Base-by-base conservation (phyloP, 1,140 invertebrate species). In the Andricus grossulariae region DNA sequence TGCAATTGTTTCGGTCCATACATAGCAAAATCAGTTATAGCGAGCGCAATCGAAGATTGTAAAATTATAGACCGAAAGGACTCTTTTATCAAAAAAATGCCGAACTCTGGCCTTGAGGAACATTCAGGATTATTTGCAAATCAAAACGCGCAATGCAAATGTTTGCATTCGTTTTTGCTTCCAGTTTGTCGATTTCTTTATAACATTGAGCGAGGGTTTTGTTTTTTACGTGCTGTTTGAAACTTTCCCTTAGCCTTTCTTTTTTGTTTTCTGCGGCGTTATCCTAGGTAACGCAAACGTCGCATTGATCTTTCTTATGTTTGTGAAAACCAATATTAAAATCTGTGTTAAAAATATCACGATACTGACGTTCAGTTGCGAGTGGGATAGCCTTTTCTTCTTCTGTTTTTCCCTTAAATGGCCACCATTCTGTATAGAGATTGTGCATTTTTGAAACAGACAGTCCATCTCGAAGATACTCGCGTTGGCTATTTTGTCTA, bases 251-350 rank as follows among this genome's bases (percentile, higher is more conserved):
- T 19, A 57, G 13, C 11, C 12, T 19, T 10, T 21, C 2, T 12
- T 57, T 57, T 8, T 57, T 21, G 10, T 3, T 21, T 21, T 57
- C 54, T 10, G 54, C 25, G 8, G 54, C 54, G 25, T 57, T 21
- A 6, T 57, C 18, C 54, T 11, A 57, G 2, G 54, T 57, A 4
- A 57, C 54, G n/a, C 54, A 57, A 21, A 7, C 18, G 25, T 57
- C 18, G 19, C 54, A 57, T 57, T 57, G 18, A 11, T 57, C 54
- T 21, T 57, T 57, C 13, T 57, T 57, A 11, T 18, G 10, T 25
- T 57, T 57, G 13, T 57, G 18, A 25, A 57, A 57, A 3, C 54
- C 54, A 11, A 57, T 57, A 57, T 57, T 57, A 21, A 57, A 57
- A 8, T 57, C 54, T 5, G 54, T 57, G 19, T n/a, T n/a, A n/a